Evolutionary conservation across 1,140 invertebrate genomes (phyloP), one percentile per base, ranked within the genome.

Genomic region (Drosophila lowei): DNA sequence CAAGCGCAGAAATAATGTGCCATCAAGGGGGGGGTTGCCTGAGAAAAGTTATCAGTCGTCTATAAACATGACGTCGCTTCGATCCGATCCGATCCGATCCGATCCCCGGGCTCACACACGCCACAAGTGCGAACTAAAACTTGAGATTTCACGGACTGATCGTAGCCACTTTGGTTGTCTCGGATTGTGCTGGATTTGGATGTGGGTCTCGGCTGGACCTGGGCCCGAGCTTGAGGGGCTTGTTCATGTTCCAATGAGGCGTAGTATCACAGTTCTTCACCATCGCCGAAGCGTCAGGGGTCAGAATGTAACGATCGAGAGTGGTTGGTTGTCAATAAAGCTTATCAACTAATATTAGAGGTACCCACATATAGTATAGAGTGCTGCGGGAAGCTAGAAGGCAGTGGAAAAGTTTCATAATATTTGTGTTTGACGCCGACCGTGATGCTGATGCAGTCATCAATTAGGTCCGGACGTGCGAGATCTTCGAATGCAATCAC

Each of bases 1-100:
- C 81, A 67, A 78, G 64, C 74, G 63, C 23, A 49, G 55, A 70
- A 76, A 55, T 81, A 86, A 86, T 88, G 83, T 81, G 77, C 81
- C 83, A 86, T 86, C 70, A 88, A 81, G 83, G 83, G 80, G 79
- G 83, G 81, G 81, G 88, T 86, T 78, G 83, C 83, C 77, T 62
- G 70, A 81, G 78, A 81, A 77, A 86, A 88, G 77, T 86, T 78
- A 88, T 86, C 83, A 81, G 74, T 74, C 54, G 47, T 46, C 54
- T 46, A 78, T 25, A 25, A 25, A 25, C 72, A 80, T 86, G 77
- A 85, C 81, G 81, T 86, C 60, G 80, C 47, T 79, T 43, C 13
- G 16, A n/a, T 44, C 44, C 6, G 25, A 30, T 47, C 41, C 16
- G 42, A 16, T 34, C 16, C 15, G 48, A 56, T 70, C 21, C 53